Percentiles rank a stretch among this genome's conserved stretches.
Conservation (phyloP, 2,797 vertebrate genomes). For the Molossus alvarezi region DNA sequence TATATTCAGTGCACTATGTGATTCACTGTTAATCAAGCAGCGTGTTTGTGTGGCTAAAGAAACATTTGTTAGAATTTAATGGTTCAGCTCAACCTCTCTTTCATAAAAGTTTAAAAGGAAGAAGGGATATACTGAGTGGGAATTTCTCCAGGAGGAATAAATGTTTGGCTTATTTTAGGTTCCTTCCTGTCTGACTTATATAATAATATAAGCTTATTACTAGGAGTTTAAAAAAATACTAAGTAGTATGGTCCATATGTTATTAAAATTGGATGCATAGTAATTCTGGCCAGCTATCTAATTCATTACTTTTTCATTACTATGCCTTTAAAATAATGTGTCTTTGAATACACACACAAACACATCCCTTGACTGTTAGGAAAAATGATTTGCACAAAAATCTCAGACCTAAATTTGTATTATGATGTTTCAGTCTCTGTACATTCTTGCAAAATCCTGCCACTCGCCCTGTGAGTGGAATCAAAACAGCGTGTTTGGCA, state of each 20-base stretch:
- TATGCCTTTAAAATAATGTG: conserved; percentile 12
- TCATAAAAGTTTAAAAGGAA: conserved; percentile 55
- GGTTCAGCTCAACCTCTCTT: not conserved
- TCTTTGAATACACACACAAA: not conserved
- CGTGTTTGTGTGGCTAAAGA: not conserved
- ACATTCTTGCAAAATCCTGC: conserved; percentile 20
- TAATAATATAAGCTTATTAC: conserved; percentile 9
- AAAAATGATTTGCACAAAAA: not conserved
- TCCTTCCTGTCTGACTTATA: conserved; percentile 42
- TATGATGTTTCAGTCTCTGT: not conserved
- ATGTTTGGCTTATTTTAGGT: conserved; percentile 28
- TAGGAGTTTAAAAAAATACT: not conserved
- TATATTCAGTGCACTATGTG: not conserved
- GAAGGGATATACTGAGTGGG: not conserved
- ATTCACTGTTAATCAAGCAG: conserved; percentile 11
- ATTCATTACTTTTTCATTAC: conserved; percentile 38
- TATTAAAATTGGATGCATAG: conserved; percentile 17
- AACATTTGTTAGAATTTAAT: conserved; percentile 16
- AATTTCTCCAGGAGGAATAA: conserved; percentile 64
- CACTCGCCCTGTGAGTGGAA: not conserved
- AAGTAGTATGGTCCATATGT: not conserved
- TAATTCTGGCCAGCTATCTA: conserved; percentile 23
- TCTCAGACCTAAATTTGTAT: not conserved
- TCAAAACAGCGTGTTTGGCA: not conserved
- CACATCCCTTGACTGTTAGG: not conserved